Evolutionary conservation across 2,888 invertebrate genomes (phyloP).

Genomic region (Hylaea fasciaria): DNA sequence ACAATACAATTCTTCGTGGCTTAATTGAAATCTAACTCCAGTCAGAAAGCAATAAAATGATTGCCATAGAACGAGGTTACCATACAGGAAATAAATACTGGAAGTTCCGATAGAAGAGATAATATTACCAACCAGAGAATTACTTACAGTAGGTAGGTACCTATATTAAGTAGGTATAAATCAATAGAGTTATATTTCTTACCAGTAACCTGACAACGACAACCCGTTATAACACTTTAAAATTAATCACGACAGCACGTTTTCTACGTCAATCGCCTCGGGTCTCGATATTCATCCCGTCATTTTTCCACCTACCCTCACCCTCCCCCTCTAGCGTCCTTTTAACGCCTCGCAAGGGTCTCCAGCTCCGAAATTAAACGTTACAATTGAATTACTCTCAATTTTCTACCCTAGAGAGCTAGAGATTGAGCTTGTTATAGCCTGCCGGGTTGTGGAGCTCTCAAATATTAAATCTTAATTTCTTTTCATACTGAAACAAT

Average conservation of each 20-base stretch:
- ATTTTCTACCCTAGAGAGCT: constrained; percentile 61
- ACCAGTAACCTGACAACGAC: constrained; percentile 41
- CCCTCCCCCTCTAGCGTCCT: constrained; percentile 67
- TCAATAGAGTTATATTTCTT: too few species aligned
- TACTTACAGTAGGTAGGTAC: too few species aligned
- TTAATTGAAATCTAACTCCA: too few species aligned
- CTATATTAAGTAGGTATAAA: too few species aligned
- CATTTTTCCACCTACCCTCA: constrained; percentile 62
- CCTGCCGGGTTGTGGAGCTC: constrained; percentile 43
- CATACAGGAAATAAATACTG: too few species aligned
- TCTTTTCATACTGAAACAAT: constrained; percentile 41
- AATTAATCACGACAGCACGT: constrained; percentile 65
- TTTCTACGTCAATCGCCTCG: constrained; percentile 64
- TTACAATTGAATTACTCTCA: constrained; percentile 66
- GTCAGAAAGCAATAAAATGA: too few species aligned
- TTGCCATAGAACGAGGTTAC: too few species aligned
- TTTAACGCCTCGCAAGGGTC: constrained; percentile 71
- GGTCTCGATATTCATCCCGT: constrained; percentile 61
- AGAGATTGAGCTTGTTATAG: constrained; percentile 59
- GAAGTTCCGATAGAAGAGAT: too few species aligned
- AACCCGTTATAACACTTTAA: constrained; percentile 46
- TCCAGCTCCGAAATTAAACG: constrained; percentile 69
- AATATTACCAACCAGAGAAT: too few species aligned
- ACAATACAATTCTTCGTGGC: too few species aligned
- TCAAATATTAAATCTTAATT: constrained; percentile 47